Evolutionary conservation across 2,888 invertebrate genomes (phyloP).

Genomic region (Zhengitettix transpicula): DNA sequence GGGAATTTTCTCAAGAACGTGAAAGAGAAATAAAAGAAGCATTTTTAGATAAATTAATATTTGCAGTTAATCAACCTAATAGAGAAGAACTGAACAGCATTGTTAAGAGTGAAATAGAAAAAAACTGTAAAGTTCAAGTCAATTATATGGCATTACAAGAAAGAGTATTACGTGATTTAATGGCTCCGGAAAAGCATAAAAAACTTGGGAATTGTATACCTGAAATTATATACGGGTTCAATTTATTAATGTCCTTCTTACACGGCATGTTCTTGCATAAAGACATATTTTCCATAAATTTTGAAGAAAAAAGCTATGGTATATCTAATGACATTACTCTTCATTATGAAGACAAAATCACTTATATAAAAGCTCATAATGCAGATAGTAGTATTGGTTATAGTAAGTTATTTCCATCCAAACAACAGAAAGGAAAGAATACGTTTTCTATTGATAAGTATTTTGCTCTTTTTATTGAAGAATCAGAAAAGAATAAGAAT

Average conservation of each 20-base stretch:
- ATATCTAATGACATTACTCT: neutral
- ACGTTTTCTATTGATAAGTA: neutral
- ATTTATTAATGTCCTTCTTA: conserved; percentile 16
- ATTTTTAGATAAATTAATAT: neutral
- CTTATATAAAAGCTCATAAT: neutral
- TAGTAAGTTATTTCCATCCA: neutral
- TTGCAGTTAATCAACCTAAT: neutral
- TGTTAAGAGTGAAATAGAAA: neutral
- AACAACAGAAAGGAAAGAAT: neutral
- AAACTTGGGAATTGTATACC: conserved; percentile 16
- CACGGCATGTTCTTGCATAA: conserved; percentile 14
- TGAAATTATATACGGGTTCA: conserved; percentile 16
- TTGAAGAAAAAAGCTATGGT: conserved; percentile 7
- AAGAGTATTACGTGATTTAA: neutral
- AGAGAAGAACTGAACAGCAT: neutral
- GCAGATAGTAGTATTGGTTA: conserved; percentile 14
- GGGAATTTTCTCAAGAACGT: too few species aligned
- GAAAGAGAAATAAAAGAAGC: neutral
- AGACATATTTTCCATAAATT: conserved; percentile 15
- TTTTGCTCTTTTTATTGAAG: conserved; percentile 15
- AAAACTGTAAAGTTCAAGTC: neutral
- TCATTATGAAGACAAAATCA: neutral
- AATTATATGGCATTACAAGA: neutral
- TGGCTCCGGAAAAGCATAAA: neutral
- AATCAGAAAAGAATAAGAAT: conserved; percentile 12